phyloP scores from a whole-genome alignment of 2,797 vertebrate species.

The Phrynocephalus guinanensis region DNA sequence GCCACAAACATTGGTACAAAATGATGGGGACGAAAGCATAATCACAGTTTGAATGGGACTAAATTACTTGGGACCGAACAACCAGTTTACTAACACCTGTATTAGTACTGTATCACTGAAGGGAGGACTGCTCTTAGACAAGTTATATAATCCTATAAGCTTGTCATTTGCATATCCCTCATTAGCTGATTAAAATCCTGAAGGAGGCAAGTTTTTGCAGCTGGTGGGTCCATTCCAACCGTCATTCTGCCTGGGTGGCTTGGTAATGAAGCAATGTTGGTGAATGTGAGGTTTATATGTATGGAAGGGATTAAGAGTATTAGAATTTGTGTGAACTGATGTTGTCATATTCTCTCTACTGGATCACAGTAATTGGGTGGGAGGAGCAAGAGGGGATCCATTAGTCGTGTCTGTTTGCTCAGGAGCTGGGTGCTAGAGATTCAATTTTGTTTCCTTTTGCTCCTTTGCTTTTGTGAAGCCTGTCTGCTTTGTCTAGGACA shows the following conservation, averaged over 20 bases:
- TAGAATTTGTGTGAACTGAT: conserved; percentile 88
- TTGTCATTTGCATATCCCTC: conserved; percentile 91
- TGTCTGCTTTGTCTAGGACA: conserved; percentile 84
- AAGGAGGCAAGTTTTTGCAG: conserved; percentile 78
- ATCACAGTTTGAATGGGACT: conserved; percentile 83
- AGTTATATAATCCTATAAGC: conserved; percentile 97
- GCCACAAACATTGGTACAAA: conserved; percentile 85
- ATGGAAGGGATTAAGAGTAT: conserved; percentile 93
- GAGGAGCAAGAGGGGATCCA: conserved; percentile 91
- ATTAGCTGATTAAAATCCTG: conserved; percentile 85
- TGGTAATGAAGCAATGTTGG: conserved; percentile 83
- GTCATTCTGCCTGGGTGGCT: conserved; percentile 94
- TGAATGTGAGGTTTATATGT: conserved; percentile 90
- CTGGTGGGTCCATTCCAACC: conserved; percentile 81
- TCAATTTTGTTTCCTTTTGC: conserved; percentile 89
- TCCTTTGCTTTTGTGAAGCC: conserved; percentile 86
- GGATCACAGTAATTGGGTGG: conserved; percentile 93
- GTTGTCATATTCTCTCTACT: conserved; percentile 88
- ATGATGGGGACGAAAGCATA: conserved; percentile 81
- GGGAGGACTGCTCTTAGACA: conserved; percentile 87
- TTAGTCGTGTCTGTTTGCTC: conserved; percentile 94
- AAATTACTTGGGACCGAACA: conserved; percentile 89
- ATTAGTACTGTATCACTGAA: conserved; percentile 85
- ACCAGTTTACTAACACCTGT: conserved; percentile 95
- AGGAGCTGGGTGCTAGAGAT: conserved; percentile 89